These are phyloP conservation scores for Oreotrochilus melanogaster DNA, from an alignment of 2,113 vertebrate genomes.

Conservation along the genomic window DNA sequence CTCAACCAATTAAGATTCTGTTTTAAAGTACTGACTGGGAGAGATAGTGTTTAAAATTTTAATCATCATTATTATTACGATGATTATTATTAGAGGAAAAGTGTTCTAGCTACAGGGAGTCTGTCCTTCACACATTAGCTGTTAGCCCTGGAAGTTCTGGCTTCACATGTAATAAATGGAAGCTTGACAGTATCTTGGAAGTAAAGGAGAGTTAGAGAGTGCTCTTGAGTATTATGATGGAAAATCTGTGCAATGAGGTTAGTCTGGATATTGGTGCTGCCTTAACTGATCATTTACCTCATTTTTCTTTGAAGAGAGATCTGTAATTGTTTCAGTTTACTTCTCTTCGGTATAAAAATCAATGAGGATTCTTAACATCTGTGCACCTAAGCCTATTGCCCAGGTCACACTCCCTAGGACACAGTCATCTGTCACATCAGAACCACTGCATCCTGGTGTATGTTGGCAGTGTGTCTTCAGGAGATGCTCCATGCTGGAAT, in stretches of 20 bases:
- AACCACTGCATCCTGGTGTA: neutral
- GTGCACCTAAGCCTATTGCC: neutral
- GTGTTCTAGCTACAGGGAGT: neutral
- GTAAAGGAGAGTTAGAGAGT: neutral
- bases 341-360: neutral
- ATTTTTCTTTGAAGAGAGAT: neutral
- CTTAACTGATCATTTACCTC: neutral
- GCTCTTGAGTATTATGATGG: neutral
- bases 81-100: neutral
- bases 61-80: neutral
- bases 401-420: neutral
- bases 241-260: neutral
- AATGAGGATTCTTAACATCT: neutral
- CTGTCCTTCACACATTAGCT: neutral
- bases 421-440: neutral
- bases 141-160: slow-evolving; percentile 5
- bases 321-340: neutral
- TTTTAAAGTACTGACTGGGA: neutral
- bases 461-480: neutral
- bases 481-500: neutral
- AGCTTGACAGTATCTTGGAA: slow-evolving; percentile 15
- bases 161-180: neutral
- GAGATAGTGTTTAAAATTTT: neutral
- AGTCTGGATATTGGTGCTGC: neutral
- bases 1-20: neutral